Base-by-base conservation (phyloP, 1,140 invertebrate species). In the Callitettix versicolor region DNA sequence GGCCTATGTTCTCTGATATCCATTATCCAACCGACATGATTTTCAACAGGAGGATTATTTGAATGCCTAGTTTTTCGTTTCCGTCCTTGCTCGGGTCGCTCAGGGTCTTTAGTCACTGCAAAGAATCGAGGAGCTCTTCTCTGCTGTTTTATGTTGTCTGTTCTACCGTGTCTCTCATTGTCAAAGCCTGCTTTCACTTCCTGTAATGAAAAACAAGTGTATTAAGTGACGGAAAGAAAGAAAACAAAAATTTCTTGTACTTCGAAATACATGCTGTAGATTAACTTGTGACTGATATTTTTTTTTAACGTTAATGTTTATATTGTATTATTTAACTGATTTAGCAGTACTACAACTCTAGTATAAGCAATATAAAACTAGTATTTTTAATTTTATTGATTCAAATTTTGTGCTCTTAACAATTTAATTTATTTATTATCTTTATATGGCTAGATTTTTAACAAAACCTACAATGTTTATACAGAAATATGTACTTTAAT, bases 21-120 rank as follows among this genome's bases (percentile, higher is more conserved):
- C 78, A 95, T 85, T 58, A 98, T 85, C 95, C 95, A 99, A 20
- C 95, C 96, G 36, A 99, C 91, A 67, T 97, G 93, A 65, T 91
- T 85, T 67, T 97, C 95, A 40, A 92, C 79, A 0, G 91, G 90
- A 43, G 92, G 91, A 76, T 96, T 94, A 61, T 81, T 84, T 58
- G 88, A 92, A 69, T 96, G 90, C 30, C 88, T 76, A 3, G 91
- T 95, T 75, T 96, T 96, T 53, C 89, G 79, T 72, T 95, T 95
- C 55, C 70, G 76, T 17, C 79, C 53, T 76, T 88, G 66, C 66
- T 70, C 69, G 9, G 68, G 61, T 33, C 65, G 71, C 7, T 74
- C 67, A 52, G 79, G 76, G 38, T 91, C 86, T 71, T 95, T 95
- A n/a, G 86, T 85, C 5, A 95, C 91, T 1, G 92, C 91, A 70